phyloP scores from a whole-genome alignment of 2,113 vertebrate species.

The Lepisosteus oculatus region DNA sequence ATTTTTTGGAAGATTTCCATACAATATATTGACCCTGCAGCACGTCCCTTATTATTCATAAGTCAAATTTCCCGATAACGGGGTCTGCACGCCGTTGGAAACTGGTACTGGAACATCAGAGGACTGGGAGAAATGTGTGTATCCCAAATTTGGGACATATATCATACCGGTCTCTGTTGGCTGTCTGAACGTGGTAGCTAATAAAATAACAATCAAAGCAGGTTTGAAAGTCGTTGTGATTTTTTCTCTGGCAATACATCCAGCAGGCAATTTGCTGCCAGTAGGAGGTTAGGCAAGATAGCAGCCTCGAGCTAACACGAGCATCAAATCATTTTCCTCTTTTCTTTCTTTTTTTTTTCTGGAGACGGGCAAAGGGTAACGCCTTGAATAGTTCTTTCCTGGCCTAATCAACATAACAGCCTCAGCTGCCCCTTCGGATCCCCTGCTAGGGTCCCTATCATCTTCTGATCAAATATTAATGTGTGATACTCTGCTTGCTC shows the following conservation, averaged over 20 bases:
- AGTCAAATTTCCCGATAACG: constrained; percentile 32
- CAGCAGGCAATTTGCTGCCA: constrained; percentile 65
- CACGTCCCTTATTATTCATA: constrained; percentile 13
- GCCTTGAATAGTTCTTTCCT: constrained; percentile 79
- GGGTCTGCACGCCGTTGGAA: constrained; percentile 25
- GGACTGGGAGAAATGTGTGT: constrained; percentile 23
- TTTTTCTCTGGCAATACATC: constrained; percentile 52
- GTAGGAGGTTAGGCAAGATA: constrained; percentile 55
- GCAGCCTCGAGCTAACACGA: constrained; percentile 69
- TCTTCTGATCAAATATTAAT: constrained; percentile 99
- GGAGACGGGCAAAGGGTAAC: constrained; percentile 69
- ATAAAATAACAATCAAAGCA: constrained; percentile 57
- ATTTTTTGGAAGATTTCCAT: constrained; percentile 34
- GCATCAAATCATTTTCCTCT: constrained; percentile 52
- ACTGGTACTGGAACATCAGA: constrained; percentile 28
- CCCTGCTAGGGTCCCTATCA: constrained; percentile 97
- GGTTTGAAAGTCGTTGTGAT: constrained; percentile 49
- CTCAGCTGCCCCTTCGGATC: constrained; percentile 95
- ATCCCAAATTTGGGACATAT: constrained; percentile 25
- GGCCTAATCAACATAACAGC: constrained; percentile 91
- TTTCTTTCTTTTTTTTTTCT: constrained; percentile 61
- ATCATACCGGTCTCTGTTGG: constrained; percentile 33
- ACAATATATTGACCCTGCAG: constrained; percentile 20
- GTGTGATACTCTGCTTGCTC: constrained; percentile 98
- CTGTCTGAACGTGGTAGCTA: constrained; percentile 39